These are phyloP conservation scores for Sparus aurata DNA, from an alignment of 2,797 vertebrate species.

Conservation along the genomic window DNA sequence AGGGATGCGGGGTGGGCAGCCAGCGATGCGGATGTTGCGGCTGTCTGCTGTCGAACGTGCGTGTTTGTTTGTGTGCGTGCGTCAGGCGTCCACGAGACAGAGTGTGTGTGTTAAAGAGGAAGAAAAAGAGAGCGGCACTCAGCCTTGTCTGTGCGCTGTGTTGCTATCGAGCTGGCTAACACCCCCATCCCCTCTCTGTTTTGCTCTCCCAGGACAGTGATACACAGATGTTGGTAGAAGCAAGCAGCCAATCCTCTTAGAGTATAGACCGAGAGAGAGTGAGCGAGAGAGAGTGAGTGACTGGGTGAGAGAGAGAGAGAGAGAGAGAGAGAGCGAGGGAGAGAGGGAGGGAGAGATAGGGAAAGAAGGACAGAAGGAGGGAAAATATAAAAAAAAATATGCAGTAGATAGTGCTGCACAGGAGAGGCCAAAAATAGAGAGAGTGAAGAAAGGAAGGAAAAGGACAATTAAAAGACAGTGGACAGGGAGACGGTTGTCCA, in stretches of 20 bases:
- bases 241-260: slow-evolving; percentile 82
- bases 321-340: slow-evolving; percentile 42
- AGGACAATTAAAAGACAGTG: slow-evolving; percentile 1
- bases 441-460: background rate
- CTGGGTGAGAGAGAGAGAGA: slow-evolving; percentile 67
- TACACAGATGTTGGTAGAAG: slow-evolving; percentile 80
- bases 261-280: slow-evolving; percentile 69
- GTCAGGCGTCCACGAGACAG: slow-evolving; percentile 20
- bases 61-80: slow-evolving; percentile 30
- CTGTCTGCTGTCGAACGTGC: slow-evolving; percentile 62
- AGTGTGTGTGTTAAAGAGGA: slow-evolving; percentile 49
- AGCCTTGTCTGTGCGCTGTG: slow-evolving; percentile 58
- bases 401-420: slow-evolving; percentile 28
- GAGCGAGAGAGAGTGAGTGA: slow-evolving; percentile 60
- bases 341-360: slow-evolving; percentile 47
- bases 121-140: slow-evolving; percentile 42
- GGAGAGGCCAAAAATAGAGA: slow-evolving; percentile 8
- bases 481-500: slow-evolving; percentile 14
- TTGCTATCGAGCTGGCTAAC: slow-evolving; percentile 76
- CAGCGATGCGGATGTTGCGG: slow-evolving; percentile 74
- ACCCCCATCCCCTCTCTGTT: slow-evolving; percentile 81
- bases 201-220: slow-evolving; percentile 83
- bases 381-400: slow-evolving; percentile 3
- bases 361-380: slow-evolving; percentile 2
- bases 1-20: slow-evolving; percentile 67